Evolutionary conservation across 2,888 invertebrate species (phyloP).

Genomic region (Cephus pygmeus): DNA sequence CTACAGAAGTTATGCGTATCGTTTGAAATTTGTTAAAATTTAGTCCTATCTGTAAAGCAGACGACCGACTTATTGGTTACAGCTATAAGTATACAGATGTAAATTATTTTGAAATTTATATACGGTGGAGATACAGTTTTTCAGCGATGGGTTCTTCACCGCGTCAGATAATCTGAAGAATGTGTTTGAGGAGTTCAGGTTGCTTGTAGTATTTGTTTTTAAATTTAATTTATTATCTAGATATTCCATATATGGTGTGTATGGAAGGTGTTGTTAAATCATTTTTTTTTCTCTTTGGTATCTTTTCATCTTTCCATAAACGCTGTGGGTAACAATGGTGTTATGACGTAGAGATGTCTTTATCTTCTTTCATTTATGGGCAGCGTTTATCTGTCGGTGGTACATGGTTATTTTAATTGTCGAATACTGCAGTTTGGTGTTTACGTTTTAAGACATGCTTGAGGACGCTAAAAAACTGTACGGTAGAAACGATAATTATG

Average conservation of each 20-base stretch:
- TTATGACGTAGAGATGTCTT: neutral
- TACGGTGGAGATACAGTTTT: neutral
- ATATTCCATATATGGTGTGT: neutral
- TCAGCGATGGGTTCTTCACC: neutral
- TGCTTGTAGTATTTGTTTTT: neutral
- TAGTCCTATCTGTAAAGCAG: neutral
- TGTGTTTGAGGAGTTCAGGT: neutral
- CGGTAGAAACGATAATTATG: neutral
- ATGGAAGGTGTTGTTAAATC: neutral
- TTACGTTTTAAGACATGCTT: neutral
- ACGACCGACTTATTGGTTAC: neutral
- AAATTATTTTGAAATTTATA: neutral
- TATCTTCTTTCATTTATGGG: neutral
- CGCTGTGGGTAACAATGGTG: neutral
- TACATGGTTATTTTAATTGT: neutral
- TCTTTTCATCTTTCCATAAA: neutral
- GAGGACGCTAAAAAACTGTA: neutral
- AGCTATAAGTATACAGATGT: neutral
- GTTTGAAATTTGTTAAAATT: neutral
- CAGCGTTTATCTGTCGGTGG: neutral
- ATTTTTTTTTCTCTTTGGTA: neutral
- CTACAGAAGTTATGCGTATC: too few species aligned
- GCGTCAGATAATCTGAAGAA: neutral
- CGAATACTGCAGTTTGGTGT: neutral
- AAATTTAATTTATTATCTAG: neutral